Conservation (phyloP, 1,140 invertebrate species). For the Zaprionus lachaisei region DNA sequence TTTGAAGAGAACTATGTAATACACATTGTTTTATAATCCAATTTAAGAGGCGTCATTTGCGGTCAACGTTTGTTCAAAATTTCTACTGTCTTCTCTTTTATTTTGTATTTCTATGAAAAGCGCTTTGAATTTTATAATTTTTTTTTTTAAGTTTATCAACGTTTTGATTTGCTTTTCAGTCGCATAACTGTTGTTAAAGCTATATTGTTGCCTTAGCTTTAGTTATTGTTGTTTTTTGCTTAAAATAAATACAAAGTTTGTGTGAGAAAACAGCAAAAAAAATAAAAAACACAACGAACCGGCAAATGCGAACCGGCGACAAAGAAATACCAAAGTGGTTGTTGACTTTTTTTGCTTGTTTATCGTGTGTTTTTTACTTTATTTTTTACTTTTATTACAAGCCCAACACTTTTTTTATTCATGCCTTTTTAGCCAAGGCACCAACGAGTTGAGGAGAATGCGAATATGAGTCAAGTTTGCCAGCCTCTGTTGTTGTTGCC, state of each 20-base stretch:
- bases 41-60: slow-evolving; percentile 48
- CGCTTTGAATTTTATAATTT: slow-evolving; percentile 37
- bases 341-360: slow-evolving; percentile 68
- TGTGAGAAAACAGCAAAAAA: slow-evolving; percentile 44
- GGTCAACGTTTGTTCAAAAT: slow-evolving; percentile 15
- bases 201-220: slow-evolving; percentile 51
- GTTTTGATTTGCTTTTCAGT: slow-evolving; percentile 32
- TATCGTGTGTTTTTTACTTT: slow-evolving; percentile 32
- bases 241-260: slow-evolving; percentile 65
- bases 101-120: slow-evolving; percentile 27
- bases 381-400: slow-evolving; percentile 50
- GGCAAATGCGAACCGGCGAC: slow-evolving; percentile 52
- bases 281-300: slow-evolving; percentile 35
- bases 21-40: slow-evolving; percentile 53
- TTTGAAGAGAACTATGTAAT: not conserved
- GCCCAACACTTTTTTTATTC: slow-evolving; percentile 40
- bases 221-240: slow-evolving; percentile 20
- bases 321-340: slow-evolving; percentile 76
- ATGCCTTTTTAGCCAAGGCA: slow-evolving; percentile 15
- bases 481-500: slow-evolving; percentile 31
- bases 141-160: not conserved
- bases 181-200: slow-evolving; percentile 60
- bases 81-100: slow-evolving; percentile 34
- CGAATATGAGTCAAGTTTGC: slow-evolving; percentile 71
- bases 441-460: slow-evolving; percentile 37